Base-by-base conservation (phyloP, 2,888 invertebrate species). In the Apotomis betuletana region DNA sequence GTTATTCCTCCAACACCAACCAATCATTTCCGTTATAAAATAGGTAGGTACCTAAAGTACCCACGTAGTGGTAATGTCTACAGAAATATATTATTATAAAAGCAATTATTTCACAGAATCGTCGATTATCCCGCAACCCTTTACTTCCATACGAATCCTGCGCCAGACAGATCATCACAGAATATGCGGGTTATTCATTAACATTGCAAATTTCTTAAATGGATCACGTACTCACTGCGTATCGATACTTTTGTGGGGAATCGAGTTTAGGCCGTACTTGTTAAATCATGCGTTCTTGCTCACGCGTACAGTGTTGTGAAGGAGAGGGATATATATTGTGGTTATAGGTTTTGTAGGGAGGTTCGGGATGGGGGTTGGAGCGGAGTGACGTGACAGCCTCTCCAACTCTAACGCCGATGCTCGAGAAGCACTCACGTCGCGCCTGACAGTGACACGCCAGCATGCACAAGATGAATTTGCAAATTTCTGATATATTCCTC, bases 371-470 rank as follows among this genome's bases (percentile, higher is more conserved):
- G 62, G 52, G 62, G 67, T 9, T 67, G 41, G 52, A 13, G 68
- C 68, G 75, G 77, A 75, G 76, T 79, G 78, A 79, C 78, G 77
- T 83, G 83, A 83, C 62, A 67, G 78, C 75, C 81, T 83, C 85
- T 85, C 80, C 78, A 81, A 79, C 80, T 78, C 78, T 76, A 82
- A 78, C 80, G 79, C 78, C 76, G 79, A 80, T 77, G 79, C 80
- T 82, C 78, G 73, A 83, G 81, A 78, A 78, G 75, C 76, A 77
- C 79, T 77, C 73, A 64, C 69, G 69, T 73, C 62, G 74, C 77
- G 77, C 13, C 68, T 69, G 69, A 65, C 75, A 73, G 71, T 75
- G 77, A 63, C 69, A 69, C 62, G 69, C 65, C 55, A 54, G 67
- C 57, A 57, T 57, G 62, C 55, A 57, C 36, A 36, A 61, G 70